Conservation (phyloP, 2,797 vertebrate genomes). For the Crax fasciolata region DNA sequence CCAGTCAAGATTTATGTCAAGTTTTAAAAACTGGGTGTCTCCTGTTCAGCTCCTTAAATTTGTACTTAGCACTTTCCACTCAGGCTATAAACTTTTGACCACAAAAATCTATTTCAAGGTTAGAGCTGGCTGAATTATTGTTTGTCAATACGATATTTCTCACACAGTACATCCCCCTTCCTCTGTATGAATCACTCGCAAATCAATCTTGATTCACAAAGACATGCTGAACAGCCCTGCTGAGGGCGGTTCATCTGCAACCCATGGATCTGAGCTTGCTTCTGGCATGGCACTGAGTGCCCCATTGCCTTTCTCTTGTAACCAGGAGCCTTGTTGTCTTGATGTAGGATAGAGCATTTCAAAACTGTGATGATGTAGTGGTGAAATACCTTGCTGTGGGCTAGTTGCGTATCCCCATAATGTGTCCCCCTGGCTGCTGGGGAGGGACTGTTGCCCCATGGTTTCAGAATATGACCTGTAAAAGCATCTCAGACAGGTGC, state of each 20-base stretch:
- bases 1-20: conserved; percentile 12
- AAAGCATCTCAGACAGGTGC: not conserved
- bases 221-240: not conserved
- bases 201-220: conserved; percentile 16
- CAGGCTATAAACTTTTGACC: conserved; percentile 15
- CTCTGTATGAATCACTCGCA: conserved; percentile 26
- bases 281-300: too few species aligned
- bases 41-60: conserved; percentile 26
- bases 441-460: not conserved
- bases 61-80: conserved; percentile 12
- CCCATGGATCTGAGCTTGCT: not conserved
- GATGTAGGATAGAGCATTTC: not conserved
- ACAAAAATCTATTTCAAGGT: conserved; percentile 40
- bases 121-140: conserved; percentile 31
- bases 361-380: not conserved
- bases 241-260: not conserved
- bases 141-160: conserved; percentile 32
- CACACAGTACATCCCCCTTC: not conserved
- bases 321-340: not conserved
- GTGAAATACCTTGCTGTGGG: not conserved
- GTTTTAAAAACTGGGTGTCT: conserved; percentile 28
- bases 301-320: not conserved
- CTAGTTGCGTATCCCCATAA: not conserved
- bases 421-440: not conserved
- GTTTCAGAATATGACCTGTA: not conserved